phyloP scores from a whole-genome alignment of 2,797 vertebrate genomes.

The Schizopygopsis malacanthus region DNA sequence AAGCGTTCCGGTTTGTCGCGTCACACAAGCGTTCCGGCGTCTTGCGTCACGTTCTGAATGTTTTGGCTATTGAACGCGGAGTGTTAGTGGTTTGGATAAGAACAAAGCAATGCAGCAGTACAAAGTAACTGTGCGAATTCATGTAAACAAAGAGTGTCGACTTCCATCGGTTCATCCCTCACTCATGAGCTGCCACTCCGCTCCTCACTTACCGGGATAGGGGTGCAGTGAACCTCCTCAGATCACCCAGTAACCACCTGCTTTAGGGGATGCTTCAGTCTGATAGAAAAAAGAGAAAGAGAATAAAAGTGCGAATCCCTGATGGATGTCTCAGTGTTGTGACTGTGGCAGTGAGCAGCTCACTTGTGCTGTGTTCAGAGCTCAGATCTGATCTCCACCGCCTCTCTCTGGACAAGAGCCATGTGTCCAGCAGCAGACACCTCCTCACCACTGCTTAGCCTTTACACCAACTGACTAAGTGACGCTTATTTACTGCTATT shows the following conservation, averaged over 20 bases:
- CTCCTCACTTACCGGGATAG: slow-evolving; percentile 76
- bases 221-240: slow-evolving; percentile 73
- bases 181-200: not conserved
- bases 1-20: too few relatives aligned
- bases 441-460: slow-evolving; percentile 24
- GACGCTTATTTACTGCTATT: not conserved
- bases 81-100: not conserved
- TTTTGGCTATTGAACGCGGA: not conserved
- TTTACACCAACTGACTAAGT: not conserved
- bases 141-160: not conserved
- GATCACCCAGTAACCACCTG: slow-evolving; percentile 72
- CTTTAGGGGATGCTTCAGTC: slow-evolving; percentile 68
- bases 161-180: not conserved
- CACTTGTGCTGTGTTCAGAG: slow-evolving; percentile 80
- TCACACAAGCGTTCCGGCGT: not conserved
- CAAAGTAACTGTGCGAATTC: not conserved
- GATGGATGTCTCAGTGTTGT: slow-evolving; percentile 65
- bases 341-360: slow-evolving; percentile 73
- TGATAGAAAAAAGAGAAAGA: slow-evolving; percentile 64
- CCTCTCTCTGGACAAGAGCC: slow-evolving; percentile 79
- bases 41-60: not conserved
- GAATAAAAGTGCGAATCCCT: slow-evolving; percentile 66
- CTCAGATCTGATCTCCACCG: slow-evolving; percentile 78
- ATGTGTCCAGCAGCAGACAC: slow-evolving; percentile 57
- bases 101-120: not conserved